Evolutionary conservation across 64 coral and sea anemone genomes (phyloP), one percentile per base, ranked within the genome.

Genomic region (Stichodactyla helianthus): DNA sequence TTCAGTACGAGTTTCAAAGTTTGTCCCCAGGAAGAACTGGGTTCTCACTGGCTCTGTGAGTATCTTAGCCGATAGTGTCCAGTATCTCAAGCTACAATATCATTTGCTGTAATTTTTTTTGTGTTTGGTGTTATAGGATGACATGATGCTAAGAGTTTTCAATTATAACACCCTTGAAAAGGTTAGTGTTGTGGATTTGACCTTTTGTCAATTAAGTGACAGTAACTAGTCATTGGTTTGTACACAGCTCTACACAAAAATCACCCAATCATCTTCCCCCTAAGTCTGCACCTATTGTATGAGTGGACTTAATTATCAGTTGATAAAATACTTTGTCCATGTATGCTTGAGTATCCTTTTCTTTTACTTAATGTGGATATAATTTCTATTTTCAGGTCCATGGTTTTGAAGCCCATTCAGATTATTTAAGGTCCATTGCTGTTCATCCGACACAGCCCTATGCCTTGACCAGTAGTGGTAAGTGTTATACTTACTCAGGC

Each of bases 341-440:
- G 35, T 44, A 44, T 44, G 35, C 35, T 0, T 44, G 35, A 44
- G 35, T 44, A 44, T 44, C 35, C 35, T 44, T 44, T 54, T 19
- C 25, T 74, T 31, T 17, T 1, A 77, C 15, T 13, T 31, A 13
- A 77, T 71, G 7, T 71, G 9, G 7, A 63, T 54, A 13, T 2
- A 6, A 17, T 35, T 53, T 59, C 2, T 55, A 31, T 71, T 52
- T 71, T 54, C 19, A 98, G 96, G 96, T 94, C 23, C 88, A 92
- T 98, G 96, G 96, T 22, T 98, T 98, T 98, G 96, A 98, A 85
- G 96, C 96, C 53, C 96, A 98, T 89, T 94, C 93, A 17, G 96
- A 98, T 76, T 98, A 98, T 68, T 77, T 98, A 16, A 89, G 96
- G 53, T 84, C 87, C 22, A 98, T 98, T 88, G 96, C 96, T 77